Percentiles rank a stretch among this genome's conserved stretches.
Evolutionary conservation across 2,113 vertebrate genomes (phyloP).

Genomic region (Leptosomus discolor): DNA sequence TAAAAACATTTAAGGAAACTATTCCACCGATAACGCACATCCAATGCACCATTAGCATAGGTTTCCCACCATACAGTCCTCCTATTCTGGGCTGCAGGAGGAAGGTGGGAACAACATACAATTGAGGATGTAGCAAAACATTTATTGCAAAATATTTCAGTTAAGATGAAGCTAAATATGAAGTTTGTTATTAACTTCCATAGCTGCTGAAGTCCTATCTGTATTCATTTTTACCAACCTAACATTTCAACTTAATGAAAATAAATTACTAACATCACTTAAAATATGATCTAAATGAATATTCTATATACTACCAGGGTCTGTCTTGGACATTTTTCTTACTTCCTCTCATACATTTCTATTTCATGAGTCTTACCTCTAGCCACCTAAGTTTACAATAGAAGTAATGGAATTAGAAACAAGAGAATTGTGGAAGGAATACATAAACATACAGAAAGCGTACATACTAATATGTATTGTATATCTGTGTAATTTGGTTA

Average conservation of each 20-base stretch:
- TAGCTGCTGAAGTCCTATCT: not conserved
- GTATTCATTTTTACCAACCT: not conserved
- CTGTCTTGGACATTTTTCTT: not conserved
- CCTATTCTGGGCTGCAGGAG: not conserved
- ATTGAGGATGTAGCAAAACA: not conserved
- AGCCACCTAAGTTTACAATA: not conserved
- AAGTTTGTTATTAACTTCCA: not conserved
- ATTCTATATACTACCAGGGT: not conserved
- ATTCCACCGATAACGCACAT: rapidly evolving
- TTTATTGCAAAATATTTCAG: not conserved
- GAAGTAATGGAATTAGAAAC: not conserved
- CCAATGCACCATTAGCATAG: not conserved
- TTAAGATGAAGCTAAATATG: not conserved
- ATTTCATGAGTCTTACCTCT: not conserved
- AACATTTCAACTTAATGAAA: not conserved
- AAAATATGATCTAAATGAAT: not conserved
- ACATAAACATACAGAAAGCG: not conserved
- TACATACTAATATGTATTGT: not conserved
- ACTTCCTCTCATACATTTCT: not conserved
- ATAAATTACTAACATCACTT: not conserved
- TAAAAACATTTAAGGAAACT: not conserved
- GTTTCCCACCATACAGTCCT: not conserved
- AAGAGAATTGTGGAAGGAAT: not conserved
- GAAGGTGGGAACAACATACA: not conserved
- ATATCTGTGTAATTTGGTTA: not conserved